Base-by-base conservation (phyloP, 2,888 invertebrate species). In the Allygus modestus region DNA sequence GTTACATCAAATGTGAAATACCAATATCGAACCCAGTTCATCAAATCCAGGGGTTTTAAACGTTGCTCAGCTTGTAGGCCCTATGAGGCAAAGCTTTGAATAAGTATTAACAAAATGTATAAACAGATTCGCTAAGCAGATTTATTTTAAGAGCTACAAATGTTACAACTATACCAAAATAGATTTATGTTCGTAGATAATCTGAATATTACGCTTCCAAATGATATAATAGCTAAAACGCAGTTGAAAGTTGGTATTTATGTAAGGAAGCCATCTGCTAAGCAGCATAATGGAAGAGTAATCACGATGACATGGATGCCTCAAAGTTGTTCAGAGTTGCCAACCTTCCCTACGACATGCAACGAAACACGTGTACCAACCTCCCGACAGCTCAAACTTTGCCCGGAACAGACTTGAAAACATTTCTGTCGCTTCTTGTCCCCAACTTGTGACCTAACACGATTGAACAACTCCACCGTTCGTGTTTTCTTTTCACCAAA, bases 331-430 rank as follows among this genome's bases (percentile, higher is more conserved):
- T 33, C 17, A 33, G 37, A 69, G 69, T 69, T 69, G 54, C 54
- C 54, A 54, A 54, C 54, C 54, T 54, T 54, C 54, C 54, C 20
- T 2, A 37, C 69, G 69, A 69, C 69, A 69, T 69, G 69, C 69
- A 69, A 69, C 37, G 69, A 37, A 33, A 69, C 69, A 69, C 69
- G 69, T 69, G 69, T 69, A 54, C 54, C 54, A 54, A 54, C 54
- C 54, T 54, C 54, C 20, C 69, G 69, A 69, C 69, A 69, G 31
- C 20, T 31, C 69, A 33, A 69, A 69, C 69, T 69, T 69, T 69
- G 31, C 69, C 26, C 69, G 69, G 69, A 69, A 69, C 69, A 33
- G 4, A 69, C 17, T 69, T 69, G 23, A 31, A 69, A 69, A 69
- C 69, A 69, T 31, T 69, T 31, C 69, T 54, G 54, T 54, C 54